Evolutionary conservation across 2,888 invertebrate genomes (phyloP).

Genomic region (Cataglyphis albicans): DNA sequence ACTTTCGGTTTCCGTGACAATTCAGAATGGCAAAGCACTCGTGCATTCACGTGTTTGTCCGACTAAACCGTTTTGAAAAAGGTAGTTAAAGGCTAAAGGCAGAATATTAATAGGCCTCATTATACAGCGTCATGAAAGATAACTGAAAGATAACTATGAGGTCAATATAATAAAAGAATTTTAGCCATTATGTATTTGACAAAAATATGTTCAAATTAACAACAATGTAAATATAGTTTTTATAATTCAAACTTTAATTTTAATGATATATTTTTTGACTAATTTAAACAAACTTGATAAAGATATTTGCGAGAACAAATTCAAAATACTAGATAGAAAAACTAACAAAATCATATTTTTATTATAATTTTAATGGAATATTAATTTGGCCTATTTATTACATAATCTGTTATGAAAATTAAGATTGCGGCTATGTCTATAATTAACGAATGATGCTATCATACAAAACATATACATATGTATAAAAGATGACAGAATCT

Average conservation of each 20-base stretch:
- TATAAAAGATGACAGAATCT: neutral
- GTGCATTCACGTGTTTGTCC: slow-evolving; percentile 25
- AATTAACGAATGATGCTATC: neutral
- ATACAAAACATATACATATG: neutral
- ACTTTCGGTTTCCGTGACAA: slow-evolving; percentile 42
- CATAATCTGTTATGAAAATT: slow-evolving; percentile 8
- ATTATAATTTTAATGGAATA: neutral
- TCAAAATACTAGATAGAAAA: neutral
- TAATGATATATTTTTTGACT: neutral
- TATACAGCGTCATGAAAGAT: slow-evolving; percentile 35
- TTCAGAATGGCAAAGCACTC: slow-evolving; percentile 34
- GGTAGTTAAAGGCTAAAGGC: slow-evolving; percentile 12
- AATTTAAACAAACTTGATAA: neutral
- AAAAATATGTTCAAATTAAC: neutral
- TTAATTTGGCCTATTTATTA: neutral
- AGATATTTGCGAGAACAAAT: neutral
- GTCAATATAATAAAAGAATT: slow-evolving; percentile 15
- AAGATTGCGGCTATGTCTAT: neutral
- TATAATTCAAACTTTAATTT: neutral
- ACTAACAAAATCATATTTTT: neutral
- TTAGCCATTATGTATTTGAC: neutral
- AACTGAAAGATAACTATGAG: neutral
- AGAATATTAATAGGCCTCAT: slow-evolving; percentile 33
- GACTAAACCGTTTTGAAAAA: slow-evolving; percentile 20
- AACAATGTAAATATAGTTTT: neutral